Evolutionary conservation across 2,797 vertebrate species (phyloP), one percentile per base, ranked within the genome.

Genomic region (Ataeniobius toweri): DNA sequence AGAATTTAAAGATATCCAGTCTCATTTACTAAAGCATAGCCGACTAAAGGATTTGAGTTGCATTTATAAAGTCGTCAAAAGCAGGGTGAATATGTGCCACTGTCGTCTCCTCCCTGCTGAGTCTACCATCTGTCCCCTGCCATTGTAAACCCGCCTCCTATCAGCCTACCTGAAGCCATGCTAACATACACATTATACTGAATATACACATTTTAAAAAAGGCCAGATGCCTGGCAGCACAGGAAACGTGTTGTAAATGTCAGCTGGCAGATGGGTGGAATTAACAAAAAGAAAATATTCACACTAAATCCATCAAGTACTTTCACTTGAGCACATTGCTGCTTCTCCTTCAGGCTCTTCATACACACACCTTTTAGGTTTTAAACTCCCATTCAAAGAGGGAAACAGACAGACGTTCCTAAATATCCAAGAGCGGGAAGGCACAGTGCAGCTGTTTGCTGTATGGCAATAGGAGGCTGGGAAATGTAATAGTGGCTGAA

Each of bases 181-280:
- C 63, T 74, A 70, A 55, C 83, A 28, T 75, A 59, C 58, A 83
- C 63, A 76, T 24, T 44, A 44, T 36, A 71, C 53, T 74, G 71
- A 82, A 85, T 80, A 70, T 85, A 85, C 41, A 77, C 74, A 53
- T 86, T 77, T 71, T n/a, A 55, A 22, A 73, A 89, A 90, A 85
- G 83, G 76, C 81, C 84, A 89, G 46, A 81, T 88, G 85, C 79
- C 87, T 84, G 5, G 50, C 68, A 86, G 90, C 81, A 65, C 18
- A 48, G 63, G 67, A 80, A 81, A 59, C 12, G 72, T 76, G 51
- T 79, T 74, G 69, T 73, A 89, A 91, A 93, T 87, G 85, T 88
- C 89, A 91, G 58, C 41, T 71, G 53, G 79, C 78, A 81, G 69
- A 28, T 41, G 68, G 46, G 78, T 71, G 36, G 16, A 53, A 72